Conservation (phyloP, 1,140 invertebrate genomes). For the Lordiphosa clarofinis region DNA sequence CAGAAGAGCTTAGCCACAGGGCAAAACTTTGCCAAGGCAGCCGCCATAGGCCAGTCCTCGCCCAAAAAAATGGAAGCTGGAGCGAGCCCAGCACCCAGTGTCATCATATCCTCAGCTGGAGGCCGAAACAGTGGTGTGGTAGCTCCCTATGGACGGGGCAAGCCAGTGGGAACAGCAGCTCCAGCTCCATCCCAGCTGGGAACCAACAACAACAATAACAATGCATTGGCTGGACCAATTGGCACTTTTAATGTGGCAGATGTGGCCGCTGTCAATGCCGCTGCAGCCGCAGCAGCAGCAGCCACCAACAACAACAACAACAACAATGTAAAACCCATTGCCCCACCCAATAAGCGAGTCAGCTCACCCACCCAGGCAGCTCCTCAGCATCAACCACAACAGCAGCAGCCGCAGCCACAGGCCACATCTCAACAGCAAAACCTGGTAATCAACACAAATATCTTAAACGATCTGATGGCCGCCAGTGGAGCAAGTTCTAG, state of each 20-base stretch:
- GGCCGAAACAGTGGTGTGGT: slow-evolving; percentile 68
- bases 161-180: slow-evolving; percentile 44
- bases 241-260: slow-evolving; percentile 78
- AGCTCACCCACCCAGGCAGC: slow-evolving; percentile 37
- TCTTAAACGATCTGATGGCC: slow-evolving; percentile 45
- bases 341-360: slow-evolving; percentile 57
- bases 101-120: slow-evolving; percentile 19
- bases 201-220: slow-evolving; percentile 59
- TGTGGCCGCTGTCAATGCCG: slow-evolving; percentile 69
- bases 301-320: slow-evolving; percentile 23
- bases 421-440: slow-evolving; percentile 46
- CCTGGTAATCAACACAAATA: slow-evolving; percentile 61
- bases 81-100: not conserved
- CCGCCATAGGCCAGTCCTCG: slow-evolving; percentile 34
- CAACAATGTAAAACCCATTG: slow-evolving; percentile 50
- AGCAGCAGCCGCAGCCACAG: slow-evolving; percentile 15
- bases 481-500: slow-evolving; percentile 16
- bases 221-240: slow-evolving; percentile 76
- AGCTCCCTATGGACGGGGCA: slow-evolving; percentile 81
- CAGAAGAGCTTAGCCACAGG: slow-evolving; percentile 33
- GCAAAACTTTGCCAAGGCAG: slow-evolving; percentile 51
- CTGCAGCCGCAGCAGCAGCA: slow-evolving; percentile 57
- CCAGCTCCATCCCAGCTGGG: slow-evolving; percentile 79
- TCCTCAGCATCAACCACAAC: slow-evolving; percentile 30
- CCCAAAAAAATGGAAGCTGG: slow-evolving; percentile 58